phyloP scores from a whole-genome alignment of 2,888 invertebrate species.

The Adelphocoris suturalis region DNA sequence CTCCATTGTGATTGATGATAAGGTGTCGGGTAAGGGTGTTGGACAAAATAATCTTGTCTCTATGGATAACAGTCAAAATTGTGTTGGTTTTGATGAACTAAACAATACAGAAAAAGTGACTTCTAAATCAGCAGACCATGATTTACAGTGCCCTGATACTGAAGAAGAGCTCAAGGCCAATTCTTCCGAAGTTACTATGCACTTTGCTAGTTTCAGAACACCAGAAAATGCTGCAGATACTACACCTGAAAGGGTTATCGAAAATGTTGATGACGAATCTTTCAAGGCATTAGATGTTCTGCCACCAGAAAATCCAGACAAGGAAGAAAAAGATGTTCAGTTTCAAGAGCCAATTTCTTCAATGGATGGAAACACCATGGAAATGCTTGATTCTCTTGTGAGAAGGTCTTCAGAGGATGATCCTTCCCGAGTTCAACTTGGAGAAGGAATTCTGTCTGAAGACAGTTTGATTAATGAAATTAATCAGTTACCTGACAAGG shows the following conservation, averaged over 20 bases:
- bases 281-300: conserved; percentile 22
- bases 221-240: not conserved
- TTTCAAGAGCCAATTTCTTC: not conserved
- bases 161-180: not conserved
- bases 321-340: not conserved
- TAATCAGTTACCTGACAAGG: conserved; percentile 60
- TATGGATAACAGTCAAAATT: conserved; percentile 63
- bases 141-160: conserved; percentile 21
- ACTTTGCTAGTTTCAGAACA: conserved; percentile 59
- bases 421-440: not conserved
- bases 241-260: not conserved
- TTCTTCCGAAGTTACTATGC: conserved; percentile 51
- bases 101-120: not conserved
- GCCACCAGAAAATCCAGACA: not conserved
- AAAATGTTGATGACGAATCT: conserved; percentile 8
- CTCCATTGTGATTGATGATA: not conserved
- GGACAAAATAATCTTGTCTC: conserved; percentile 6
- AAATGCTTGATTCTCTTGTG: conserved; percentile 62
- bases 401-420: conserved; percentile 56
- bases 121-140: conserved; percentile 46
- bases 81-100: conserved; percentile 46
- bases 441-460: conserved; percentile 50
- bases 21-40: not conserved
- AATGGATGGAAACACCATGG: conserved; percentile 44
- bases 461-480: conserved; percentile 68